These are phyloP conservation scores for Siniperca chuatsi DNA, from an alignment of 2,113 vertebrate species.

Conservation along the genomic window DNA sequence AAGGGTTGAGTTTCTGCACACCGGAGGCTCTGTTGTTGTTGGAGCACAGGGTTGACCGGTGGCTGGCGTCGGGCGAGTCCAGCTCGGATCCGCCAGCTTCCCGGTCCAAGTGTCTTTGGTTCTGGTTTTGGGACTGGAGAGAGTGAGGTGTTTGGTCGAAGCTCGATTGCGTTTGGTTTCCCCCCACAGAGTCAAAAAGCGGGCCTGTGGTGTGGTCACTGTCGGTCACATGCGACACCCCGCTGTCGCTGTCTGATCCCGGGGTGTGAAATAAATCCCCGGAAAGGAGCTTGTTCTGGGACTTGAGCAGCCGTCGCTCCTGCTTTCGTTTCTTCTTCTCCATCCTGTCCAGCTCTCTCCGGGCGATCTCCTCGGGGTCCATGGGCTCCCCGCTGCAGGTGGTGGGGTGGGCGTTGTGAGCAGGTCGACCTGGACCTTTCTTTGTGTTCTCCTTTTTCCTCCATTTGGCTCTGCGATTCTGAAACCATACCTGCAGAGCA, in stretches of 20 bases:
- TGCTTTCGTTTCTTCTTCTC: constrained; percentile 98
- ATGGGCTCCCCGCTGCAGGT: constrained; percentile 99
- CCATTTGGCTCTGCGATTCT: constrained; percentile 99
- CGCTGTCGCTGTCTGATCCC: constrained; percentile 97
- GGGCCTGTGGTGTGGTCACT: constrained; percentile 76
- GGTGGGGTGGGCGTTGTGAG: constrained; percentile 98
- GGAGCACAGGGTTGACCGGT: constrained; percentile 81
- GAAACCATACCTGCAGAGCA: constrained; percentile 96
- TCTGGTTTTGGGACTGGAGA: constrained; percentile 76
- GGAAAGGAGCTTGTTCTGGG: constrained; percentile 89
- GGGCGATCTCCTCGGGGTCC: constrained; percentile 97
- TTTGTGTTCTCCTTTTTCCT: constrained; percentile 99
- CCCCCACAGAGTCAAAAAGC: constrained; percentile 71
- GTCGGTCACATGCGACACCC: constrained; percentile 89
- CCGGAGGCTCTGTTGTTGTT: constrained; percentile 78
- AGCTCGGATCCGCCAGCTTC: constrained; percentile 85
- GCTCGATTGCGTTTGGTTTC: constrained; percentile 78
- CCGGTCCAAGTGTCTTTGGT: constrained; percentile 90
- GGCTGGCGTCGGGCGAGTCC: constrained; percentile 83
- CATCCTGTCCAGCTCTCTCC: constrained; percentile 93
- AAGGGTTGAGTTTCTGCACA: constrained; percentile 93
- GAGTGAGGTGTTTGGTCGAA: constrained; percentile 84
- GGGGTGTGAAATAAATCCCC: constrained; percentile 93
- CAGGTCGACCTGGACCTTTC: constrained; percentile 96
- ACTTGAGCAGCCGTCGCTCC: constrained; percentile 94